Conservation (phyloP, 2,797 vertebrate genomes). For the Manis pentadactyla region DNA sequence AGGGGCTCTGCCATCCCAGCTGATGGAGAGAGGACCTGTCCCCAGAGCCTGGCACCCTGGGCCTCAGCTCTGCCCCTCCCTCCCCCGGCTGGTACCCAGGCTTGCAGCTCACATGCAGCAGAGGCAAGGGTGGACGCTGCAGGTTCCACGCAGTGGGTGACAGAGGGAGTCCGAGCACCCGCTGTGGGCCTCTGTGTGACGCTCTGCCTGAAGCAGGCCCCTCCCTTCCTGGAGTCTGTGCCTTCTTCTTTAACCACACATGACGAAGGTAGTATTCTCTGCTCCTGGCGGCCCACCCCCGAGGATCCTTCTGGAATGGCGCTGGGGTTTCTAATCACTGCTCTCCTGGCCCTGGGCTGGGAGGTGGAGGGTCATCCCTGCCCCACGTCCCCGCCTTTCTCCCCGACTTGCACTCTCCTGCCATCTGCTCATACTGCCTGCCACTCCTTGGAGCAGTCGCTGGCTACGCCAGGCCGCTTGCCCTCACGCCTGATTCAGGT, state of each 20-base stretch:
- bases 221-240: not conserved
- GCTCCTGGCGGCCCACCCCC: not conserved
- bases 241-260: not conserved
- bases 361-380: not conserved
- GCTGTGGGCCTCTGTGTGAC: not conserved
- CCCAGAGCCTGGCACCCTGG: not conserved
- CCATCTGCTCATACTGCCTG: not conserved
- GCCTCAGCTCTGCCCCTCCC: not conserved
- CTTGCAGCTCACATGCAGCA: not conserved
- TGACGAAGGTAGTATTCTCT: not conserved
- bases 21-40: not conserved
- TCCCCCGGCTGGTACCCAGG: too few species aligned
- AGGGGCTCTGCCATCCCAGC: not conserved
- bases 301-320: not conserved
- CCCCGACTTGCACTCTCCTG: not conserved
- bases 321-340: not conserved
- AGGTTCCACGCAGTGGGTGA: not conserved
- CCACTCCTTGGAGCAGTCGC: not conserved
- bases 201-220: not conserved
- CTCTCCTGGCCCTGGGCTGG: not conserved
- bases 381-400: not conserved
- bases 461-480: not conserved
- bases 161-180: not conserved
- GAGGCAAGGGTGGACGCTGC: not conserved
- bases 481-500: not conserved